Percentiles rank a stretch among this genome's conserved stretches.
Conservation (phyloP, 2,888 invertebrate genomes). For the Priocnemis perturbator region DNA sequence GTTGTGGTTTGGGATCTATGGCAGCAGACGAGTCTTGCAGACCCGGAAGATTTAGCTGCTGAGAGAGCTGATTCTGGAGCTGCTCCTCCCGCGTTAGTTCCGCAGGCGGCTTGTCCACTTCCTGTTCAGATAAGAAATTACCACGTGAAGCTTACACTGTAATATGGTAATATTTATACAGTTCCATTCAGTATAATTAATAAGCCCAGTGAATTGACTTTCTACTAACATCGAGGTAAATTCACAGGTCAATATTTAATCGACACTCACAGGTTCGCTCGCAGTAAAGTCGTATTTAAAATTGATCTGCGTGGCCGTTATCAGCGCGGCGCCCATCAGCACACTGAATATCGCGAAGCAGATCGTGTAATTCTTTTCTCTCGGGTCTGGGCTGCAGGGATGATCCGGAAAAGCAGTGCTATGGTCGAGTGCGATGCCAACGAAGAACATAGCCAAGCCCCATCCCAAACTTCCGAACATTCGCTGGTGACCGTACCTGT, state of each 20-base stretch:
- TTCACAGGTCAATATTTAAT: too few species aligned
- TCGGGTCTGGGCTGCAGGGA: constrained; percentile 91
- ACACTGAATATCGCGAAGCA: constrained; percentile 99
- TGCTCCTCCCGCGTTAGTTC: constrained; percentile 83
- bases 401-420: constrained; percentile 96
- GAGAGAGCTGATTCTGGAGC: constrained; percentile 89
- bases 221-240: too few species aligned
- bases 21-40: constrained; percentile 81
- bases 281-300: constrained; percentile 76
- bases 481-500: constrained; percentile 93
- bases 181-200: too few species aligned
- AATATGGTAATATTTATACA: too few species aligned
- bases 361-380: constrained; percentile 98
- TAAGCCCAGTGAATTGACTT: too few species aligned
- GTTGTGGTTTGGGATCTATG: constrained; percentile 66
- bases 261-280: constrained; percentile 64
- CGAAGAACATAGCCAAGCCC: constrained; percentile 99
- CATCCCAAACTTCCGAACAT: constrained; percentile 99
- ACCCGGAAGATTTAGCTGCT: constrained; percentile 88
- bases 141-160: background rate
- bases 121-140: constrained; percentile 47
- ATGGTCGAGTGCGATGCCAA: constrained; percentile 96
- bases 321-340: constrained; percentile 95
- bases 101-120: constrained; percentile 71
- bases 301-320: constrained; percentile 91